These are phyloP conservation scores for Cepphus grylle DNA, from an alignment of 2,113 vertebrate genomes.

Conservation along the genomic window DNA sequence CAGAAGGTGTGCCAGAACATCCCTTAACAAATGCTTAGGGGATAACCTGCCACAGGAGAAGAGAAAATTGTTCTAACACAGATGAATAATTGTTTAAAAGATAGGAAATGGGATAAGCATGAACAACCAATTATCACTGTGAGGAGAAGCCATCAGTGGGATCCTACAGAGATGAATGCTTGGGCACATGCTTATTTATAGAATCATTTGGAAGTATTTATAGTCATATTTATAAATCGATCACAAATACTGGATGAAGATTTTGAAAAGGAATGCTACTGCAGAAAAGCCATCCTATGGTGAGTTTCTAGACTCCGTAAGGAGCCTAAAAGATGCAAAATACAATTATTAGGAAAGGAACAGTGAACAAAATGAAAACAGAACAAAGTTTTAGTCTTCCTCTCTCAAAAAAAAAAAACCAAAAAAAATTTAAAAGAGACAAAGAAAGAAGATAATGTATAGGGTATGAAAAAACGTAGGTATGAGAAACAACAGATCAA, in stretches of 20 bases:
- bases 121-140: not conserved
- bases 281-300: not conserved
- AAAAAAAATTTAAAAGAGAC: not conserved
- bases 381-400: not conserved
- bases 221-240: not conserved
- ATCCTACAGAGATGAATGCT: not conserved
- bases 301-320: not conserved
- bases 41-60: not conserved
- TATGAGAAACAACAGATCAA: not conserved
- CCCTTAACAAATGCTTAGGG: not conserved
- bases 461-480: fast-evolving
- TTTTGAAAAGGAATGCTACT: not conserved
- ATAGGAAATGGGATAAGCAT: fast-evolving
- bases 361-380: not conserved
- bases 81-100: not conserved
- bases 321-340: not conserved
- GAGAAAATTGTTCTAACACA: not conserved
- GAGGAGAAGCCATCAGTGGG: not conserved
- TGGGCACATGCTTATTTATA: not conserved
- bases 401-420: not conserved
- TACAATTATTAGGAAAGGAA: not conserved
- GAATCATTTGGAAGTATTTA: not conserved
- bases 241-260: not conserved
- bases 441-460: not conserved
- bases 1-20: not conserved